phyloP scores from a whole-genome alignment of 2,797 vertebrate genomes.

The Cyclopterus lumpus region DNA sequence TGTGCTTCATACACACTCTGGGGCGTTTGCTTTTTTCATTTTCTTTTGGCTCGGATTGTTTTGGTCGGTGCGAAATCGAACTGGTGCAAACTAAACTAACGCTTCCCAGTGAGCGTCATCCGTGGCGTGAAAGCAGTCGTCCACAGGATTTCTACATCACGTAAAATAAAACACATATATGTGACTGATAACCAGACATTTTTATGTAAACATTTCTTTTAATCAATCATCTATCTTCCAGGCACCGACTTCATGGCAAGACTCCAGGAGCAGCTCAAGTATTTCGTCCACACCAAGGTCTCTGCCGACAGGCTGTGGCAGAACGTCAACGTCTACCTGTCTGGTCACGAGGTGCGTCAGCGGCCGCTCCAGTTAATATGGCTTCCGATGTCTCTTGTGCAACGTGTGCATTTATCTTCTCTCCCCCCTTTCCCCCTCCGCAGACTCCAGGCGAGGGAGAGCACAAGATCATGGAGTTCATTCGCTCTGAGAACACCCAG shows the following conservation, averaged over 20 bases:
- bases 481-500: constrained; percentile 92
- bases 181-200: neutral
- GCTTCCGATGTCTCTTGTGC: neutral
- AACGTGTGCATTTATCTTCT: neutral
- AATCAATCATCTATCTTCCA: constrained; percentile 56
- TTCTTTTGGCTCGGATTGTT: too few relatives aligned
- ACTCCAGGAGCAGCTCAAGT: constrained; percentile 96
- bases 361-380: neutral
- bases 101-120: too few relatives aligned
- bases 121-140: too few relatives aligned
- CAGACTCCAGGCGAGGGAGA: constrained; percentile 99
- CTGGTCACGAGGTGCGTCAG: constrained; percentile 93
- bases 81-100: too few relatives aligned
- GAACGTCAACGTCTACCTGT: constrained; percentile 93
- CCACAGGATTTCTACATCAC: too few relatives aligned
- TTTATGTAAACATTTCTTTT: neutral
- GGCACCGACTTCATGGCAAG: constrained; percentile 98
- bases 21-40: too few relatives aligned
- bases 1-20: too few relatives aligned
- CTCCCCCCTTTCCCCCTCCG: too few relatives aligned
- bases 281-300: constrained; percentile 97
- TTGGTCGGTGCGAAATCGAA: too few relatives aligned
- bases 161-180: too few relatives aligned
- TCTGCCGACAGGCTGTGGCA: constrained; percentile 96
- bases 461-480: constrained; percentile 99